Evolutionary conservation across 2,797 vertebrate species (phyloP), one percentile per base, ranked within the genome.

Genomic region (Tamandua tetradactyla): DNA sequence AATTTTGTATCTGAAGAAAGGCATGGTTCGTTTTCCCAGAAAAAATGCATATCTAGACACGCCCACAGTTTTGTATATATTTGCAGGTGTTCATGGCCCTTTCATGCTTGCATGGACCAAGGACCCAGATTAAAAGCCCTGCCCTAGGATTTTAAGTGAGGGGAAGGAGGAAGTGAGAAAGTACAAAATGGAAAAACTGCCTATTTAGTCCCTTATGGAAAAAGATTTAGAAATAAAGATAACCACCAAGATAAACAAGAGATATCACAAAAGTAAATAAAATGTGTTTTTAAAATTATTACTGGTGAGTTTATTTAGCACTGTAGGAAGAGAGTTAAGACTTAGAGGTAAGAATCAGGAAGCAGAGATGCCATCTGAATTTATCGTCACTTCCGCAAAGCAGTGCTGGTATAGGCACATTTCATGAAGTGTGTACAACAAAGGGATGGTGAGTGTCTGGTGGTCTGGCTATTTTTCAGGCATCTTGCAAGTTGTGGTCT

Each of bases 71-170:
- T 7, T n/a, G 12, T 37, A 10, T 7, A 32, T 1, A 49, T 78
- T 59, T 52, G 49, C 35, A 74, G 40, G 42, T 42, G 49, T 5
- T 44, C 27, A 4, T 25, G 17, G 61, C 25, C 47, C 52, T 84
- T 87, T 78, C 13, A 11, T 2, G 62, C 14, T 78, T 37, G 18
- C 2, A 25, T 22, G 32, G 62, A 57, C 32, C 40, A 44, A 81
- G 27, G 17, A 71, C 5, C 10, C 64, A 57, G 59, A 55, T 52
- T 30, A 71, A 91, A 83, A 66, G 7, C 14, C 69, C 52, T 87
- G 18, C 40, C 47, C 35, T 87, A 72, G 44, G 59, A 89, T 93
- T 94, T 95, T 71, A 91, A 96, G 27, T 59, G 37, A 92, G 22
- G 18, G 9, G 14, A 59, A 71, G 10, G 25, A 69, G 35, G 32